Base-by-base conservation (phyloP, 2,113 vertebrate genomes). In the Sorex fumeus region DNA sequence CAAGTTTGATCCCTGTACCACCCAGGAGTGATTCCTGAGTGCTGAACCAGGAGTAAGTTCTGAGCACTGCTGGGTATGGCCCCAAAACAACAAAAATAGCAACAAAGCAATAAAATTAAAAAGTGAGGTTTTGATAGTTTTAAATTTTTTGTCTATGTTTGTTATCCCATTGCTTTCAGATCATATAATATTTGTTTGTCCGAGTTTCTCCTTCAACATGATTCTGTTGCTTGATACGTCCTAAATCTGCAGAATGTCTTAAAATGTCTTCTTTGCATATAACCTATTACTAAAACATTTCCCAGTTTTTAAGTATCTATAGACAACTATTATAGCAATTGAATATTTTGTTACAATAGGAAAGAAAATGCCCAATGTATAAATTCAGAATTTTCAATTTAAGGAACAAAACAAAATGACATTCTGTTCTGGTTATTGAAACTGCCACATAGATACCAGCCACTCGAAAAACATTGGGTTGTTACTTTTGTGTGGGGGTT, bases 401-500 rank as follows among this genome's bases (percentile, higher is more conserved):
- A 74, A 76, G 40, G 43, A 45, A 75, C 16, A 66, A 79, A 94
- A 69, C 66, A 57, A 67, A 67, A 72, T 53, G 28, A 64, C 32
- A 13, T 28, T 71, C 30, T 78, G 12, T 81, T 53, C 30, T 87
- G 25, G 1, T 80, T 90, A 25, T 79, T 83, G 53, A 36, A 34
- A 32, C 34, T 25, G 25, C 34, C 9, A 28, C 28, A 19, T 25
- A 76, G 66, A 75, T 67, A 36, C 67, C 9, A 32, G 32, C 47
- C 8, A 72, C 28, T 6, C 72, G 91, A 81, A 69, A 88, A 84
- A 91, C 32, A 4, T 57, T 82, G n/a, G 12, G 88, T 23, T n/a
- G 87, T 88, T 67, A 88, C 87, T 77, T 67, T 91, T 23, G n/a
- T 89, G 87, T 67, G 87, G 87, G 79, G 69, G 80, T 86, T 92